Evolutionary conservation across 2,797 vertebrate species (phyloP), one percentile per base, ranked within the genome.

Genomic region (Spondyliosoma cantharus): DNA sequence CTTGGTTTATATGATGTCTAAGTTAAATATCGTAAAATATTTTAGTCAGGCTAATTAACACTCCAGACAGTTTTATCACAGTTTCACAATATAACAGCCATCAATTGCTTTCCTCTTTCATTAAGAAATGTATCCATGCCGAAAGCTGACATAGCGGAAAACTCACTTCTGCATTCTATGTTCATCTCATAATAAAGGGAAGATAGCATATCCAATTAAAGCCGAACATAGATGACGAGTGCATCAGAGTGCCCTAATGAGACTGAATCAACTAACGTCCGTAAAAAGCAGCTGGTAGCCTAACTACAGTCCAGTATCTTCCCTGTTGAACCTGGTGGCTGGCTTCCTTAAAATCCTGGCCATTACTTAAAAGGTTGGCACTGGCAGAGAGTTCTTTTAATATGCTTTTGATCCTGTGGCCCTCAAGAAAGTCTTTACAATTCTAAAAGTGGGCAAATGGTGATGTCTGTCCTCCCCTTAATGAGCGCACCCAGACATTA

Each of bases 401-500:
- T 84, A 82, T 53, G 79, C 81, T 77, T 91, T 90, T 92, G 87
- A 93, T 90, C 85, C 68, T 48, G n/a, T n/a, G 15, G 70, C 79
- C 82, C 81, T 84, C 74, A 71, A 87, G 87, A 90, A 90, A 85
- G 75, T 86, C 83, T 91, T 89, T 85, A 82, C 78, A 76, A 76
- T 85, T 85, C 62, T 84, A 78, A 86, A 90, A 87, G 80, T 71
- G 69, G 72, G 74, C 80, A 90, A 88, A 84, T 78, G 78, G 75
- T 70, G 68, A 83, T 82, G 87, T 81, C 79, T 81, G 71, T 82
- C 86, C 76, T 82, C 62, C 66, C 81, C 81, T 80, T 90, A 92
- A 93, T 91, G 89, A 93, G 89, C 14, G 22, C 45, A 71, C 64
- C 16, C 87, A 76, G 82, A 89, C 68, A 82, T 89, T 83, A 84